Evolutionary conservation across 2,797 vertebrate genomes (phyloP).

Genomic region (Eurystomus glaucurus): DNA sequence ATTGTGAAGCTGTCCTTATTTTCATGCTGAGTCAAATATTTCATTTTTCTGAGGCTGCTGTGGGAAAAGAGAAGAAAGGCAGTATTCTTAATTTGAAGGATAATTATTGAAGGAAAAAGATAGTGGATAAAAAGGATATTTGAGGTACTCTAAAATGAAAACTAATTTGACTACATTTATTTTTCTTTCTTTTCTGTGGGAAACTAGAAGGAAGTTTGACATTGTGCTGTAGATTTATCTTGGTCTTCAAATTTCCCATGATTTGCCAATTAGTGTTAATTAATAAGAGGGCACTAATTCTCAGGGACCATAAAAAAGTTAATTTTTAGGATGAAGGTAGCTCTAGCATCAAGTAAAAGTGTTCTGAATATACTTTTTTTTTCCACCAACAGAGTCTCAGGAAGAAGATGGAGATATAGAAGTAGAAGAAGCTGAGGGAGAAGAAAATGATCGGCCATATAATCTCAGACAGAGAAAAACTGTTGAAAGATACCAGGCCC

Average conservation of each 20-base stretch:
- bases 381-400: constrained; percentile 88
- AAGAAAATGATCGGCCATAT: constrained; percentile 96
- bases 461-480: constrained; percentile 98
- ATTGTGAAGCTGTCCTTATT: neutral
- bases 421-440: constrained; percentile 94
- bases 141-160: neutral
- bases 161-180: neutral
- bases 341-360: neutral
- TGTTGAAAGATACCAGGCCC: constrained; percentile 97
- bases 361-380: neutral
- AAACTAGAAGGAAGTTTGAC: neutral
- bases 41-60: neutral
- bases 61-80: neutral
- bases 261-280: neutral
- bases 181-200: neutral
- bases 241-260: neutral
- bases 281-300: neutral
- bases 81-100: neutral
- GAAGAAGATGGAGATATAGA: constrained; percentile 95
- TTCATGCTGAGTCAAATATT: neutral
- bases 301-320: neutral
- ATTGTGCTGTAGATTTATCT: neutral
- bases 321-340: neutral
- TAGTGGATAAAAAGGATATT: neutral
- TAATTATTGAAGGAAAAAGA: neutral